A percentile compares a stretch with the other conserved stretches of the same genome.
phyloP scores from a whole-genome alignment of 1,140 invertebrate genomes.

The Leptopilina boulardi region DNA sequence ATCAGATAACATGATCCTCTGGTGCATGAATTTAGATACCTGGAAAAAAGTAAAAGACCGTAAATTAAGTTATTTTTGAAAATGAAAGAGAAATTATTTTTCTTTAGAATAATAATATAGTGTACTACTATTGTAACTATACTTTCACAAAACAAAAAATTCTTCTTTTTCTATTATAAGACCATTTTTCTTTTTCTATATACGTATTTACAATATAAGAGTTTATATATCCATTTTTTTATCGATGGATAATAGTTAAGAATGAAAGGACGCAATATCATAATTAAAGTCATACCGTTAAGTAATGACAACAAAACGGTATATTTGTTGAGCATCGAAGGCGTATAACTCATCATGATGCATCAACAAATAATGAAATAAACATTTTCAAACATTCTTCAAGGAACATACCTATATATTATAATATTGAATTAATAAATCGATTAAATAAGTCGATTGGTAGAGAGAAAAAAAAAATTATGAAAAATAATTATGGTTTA shows the following conservation, averaged over 20 bases:
- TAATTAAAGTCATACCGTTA: constrained; percentile 5
- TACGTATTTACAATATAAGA: constrained; percentile 29
- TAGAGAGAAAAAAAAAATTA: too few species aligned
- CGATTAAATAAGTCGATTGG: too few species aligned
- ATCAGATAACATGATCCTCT: constrained; percentile 64
- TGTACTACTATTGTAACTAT: too few species aligned
- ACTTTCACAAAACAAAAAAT: not conserved
- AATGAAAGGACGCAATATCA: constrained; percentile 11
- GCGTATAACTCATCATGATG: not conserved
- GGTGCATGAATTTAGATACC: constrained; percentile 54
- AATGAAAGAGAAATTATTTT: constrained; percentile 31
- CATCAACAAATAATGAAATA: not conserved
- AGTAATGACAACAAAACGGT: constrained; percentile 6
- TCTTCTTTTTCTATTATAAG: not conserved
- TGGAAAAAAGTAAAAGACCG: constrained; percentile 54
- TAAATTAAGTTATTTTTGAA: constrained; percentile 22
- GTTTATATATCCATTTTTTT: constrained; percentile 19
- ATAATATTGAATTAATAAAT: too few species aligned
- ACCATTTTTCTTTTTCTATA: constrained; percentile 33
- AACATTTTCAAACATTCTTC: too few species aligned
- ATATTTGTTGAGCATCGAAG: not conserved
- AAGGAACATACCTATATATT: too few species aligned
- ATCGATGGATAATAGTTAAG: not conserved
- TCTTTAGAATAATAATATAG: not conserved
- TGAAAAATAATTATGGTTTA: too few species aligned